phyloP scores from a whole-genome alignment of 1,140 invertebrate genomes.

The Zaprionus davidi region DNA sequence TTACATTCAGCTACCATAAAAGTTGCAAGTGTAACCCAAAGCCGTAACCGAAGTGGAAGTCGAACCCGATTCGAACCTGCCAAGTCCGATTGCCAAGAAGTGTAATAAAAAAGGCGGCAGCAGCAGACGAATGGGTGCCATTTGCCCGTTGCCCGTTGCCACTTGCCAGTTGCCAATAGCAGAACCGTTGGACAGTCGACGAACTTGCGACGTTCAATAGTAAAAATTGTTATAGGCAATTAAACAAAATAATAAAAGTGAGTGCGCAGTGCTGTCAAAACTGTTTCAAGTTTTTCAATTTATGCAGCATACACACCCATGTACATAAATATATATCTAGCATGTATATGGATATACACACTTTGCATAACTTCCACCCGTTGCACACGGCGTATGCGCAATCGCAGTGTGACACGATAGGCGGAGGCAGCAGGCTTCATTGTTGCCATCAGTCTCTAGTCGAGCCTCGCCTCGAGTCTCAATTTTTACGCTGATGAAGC shows the following conservation, averaged over 20 bases:
- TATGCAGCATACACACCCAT: neutral
- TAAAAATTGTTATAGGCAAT: slow-evolving; percentile 80
- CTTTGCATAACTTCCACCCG: neutral
- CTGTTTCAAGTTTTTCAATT: slow-evolving; percentile 24
- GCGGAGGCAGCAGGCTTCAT: slow-evolving; percentile 7
- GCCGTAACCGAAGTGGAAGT: slow-evolving; percentile 34
- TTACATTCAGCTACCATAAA: slow-evolving; percentile 64
- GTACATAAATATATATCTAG: neutral
- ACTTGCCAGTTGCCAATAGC: neutral
- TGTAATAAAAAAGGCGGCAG: slow-evolving; percentile 29
- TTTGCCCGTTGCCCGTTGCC: slow-evolving; percentile 17
- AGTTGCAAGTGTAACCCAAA: slow-evolving; percentile 23
- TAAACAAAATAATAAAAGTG: slow-evolving; percentile 78
- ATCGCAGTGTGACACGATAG: neutral
- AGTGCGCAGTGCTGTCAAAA: slow-evolving; percentile 49
- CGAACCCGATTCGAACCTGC: slow-evolving; percentile 13
- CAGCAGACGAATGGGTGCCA: slow-evolving; percentile 23
- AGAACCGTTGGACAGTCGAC: slow-evolving; percentile 20
- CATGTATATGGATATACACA: neutral
- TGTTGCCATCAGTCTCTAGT: slow-evolving; percentile 26
- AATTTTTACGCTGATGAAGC: slow-evolving; percentile 75
- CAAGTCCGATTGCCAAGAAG: slow-evolving; percentile 16
- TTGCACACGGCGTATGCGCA: slow-evolving; percentile 52
- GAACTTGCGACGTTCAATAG: slow-evolving; percentile 51
- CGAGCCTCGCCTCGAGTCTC: slow-evolving; percentile 15